A percentile compares a stretch with the other conserved stretches of the same genome.
phyloP scores from a whole-genome alignment of 2,888 invertebrate species.

The Colletes collaris region DNA sequence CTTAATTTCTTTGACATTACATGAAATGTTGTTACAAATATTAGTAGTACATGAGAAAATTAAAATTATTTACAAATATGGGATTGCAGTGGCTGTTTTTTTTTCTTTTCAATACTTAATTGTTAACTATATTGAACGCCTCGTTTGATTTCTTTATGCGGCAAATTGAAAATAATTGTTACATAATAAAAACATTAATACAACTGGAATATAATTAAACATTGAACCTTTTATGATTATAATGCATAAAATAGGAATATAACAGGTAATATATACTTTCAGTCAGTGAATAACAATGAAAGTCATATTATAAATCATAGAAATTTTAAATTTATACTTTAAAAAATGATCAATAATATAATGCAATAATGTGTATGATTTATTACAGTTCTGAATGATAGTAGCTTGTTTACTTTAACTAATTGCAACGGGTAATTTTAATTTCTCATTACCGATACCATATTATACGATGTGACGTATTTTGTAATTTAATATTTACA shows the following conservation, averaged over 20 bases:
- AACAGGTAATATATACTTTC: conserved; percentile 31
- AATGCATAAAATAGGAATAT: conserved; percentile 28
- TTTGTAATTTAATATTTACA: conserved; percentile 55
- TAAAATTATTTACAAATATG: conserved; percentile 57
- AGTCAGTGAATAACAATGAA: conserved; percentile 18
- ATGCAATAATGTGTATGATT: conserved; percentile 15
- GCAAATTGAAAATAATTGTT: conserved; percentile 18
- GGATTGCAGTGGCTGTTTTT: conserved; percentile 35
- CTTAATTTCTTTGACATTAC: conserved; percentile 35
- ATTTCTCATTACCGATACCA: conserved; percentile 34
- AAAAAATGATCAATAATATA: neutral
- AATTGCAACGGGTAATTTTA: conserved; percentile 6
- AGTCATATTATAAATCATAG: conserved; percentile 33
- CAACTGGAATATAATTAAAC: conserved; percentile 6
- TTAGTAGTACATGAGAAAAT: conserved; percentile 43
- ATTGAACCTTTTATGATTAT: conserved; percentile 21
- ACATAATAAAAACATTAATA: conserved; percentile 5
- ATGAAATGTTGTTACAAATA: conserved; percentile 53
- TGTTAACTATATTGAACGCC: conserved; percentile 17
- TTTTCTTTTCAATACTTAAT: conserved; percentile 33
- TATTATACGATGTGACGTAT: conserved; percentile 34
- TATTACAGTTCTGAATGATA: conserved; percentile 1
- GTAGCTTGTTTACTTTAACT: conserved; percentile 4
- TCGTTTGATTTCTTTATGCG: conserved; percentile 1
- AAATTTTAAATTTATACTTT: conserved; percentile 14